Conservation (phyloP, 2,888 invertebrate species). For the Myopa testacea region DNA sequence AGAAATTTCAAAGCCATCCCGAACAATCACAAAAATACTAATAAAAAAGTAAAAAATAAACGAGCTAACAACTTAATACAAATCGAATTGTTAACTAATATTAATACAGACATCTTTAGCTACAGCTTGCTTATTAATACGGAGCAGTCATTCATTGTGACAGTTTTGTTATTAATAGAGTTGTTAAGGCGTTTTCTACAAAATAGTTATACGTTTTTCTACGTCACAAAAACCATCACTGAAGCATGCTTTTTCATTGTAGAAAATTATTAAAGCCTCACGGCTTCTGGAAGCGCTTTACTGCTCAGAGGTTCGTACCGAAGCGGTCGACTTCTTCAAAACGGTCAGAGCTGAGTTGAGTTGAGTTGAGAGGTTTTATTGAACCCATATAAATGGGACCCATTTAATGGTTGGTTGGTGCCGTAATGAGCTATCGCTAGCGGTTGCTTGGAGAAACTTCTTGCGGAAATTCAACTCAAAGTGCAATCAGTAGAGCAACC, state of each 20-base stretch:
- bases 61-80: not conserved
- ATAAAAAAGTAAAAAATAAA: not conserved
- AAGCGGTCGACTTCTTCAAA: not conserved
- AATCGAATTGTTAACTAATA: constrained; percentile 15
- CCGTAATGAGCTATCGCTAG: not conserved
- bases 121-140: not conserved
- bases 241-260: constrained; percentile 1
- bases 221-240: not conserved
- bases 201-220: not conserved
- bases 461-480: constrained; percentile 1
- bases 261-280: not conserved
- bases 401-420: not conserved
- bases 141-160: not conserved
- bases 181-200: not conserved
- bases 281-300: not conserved
- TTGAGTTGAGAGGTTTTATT: too few species aligned
- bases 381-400: too few species aligned
- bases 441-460: not conserved
- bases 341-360: too few species aligned
- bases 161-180: constrained; percentile 6
- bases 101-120: constrained; percentile 15
- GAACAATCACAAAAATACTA: not conserved
- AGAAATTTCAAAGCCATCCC: not conserved
- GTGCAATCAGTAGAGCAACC: constrained; percentile 11
- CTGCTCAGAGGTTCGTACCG: not conserved